Percentiles rank a stretch among this genome's conserved stretches.
Evolutionary conservation across 2,113 vertebrate genomes (phyloP).

Genomic region (Archocentrus centrarchus): DNA sequence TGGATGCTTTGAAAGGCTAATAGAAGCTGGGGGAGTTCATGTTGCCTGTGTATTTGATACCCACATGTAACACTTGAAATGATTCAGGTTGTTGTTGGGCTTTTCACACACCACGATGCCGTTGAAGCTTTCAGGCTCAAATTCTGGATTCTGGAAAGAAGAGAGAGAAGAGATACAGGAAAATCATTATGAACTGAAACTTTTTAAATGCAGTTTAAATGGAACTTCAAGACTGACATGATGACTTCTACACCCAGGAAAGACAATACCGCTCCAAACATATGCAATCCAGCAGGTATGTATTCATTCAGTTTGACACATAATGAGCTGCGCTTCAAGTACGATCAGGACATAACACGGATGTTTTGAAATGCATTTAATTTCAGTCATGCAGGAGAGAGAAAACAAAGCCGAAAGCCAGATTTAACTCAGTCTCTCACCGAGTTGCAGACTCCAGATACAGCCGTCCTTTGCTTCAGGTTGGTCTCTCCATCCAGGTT

Average conservation of each 20-base stretch:
- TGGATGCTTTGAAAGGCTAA: conserved; percentile 39
- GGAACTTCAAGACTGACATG: background rate
- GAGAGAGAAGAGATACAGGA: conserved; percentile 4
- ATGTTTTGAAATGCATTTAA: background rate
- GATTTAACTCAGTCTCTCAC: conserved; percentile 55
- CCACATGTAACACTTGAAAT: conserved; percentile 90
- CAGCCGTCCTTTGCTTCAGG: conserved; percentile 87
- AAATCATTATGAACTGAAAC: background rate
- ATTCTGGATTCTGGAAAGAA: conserved; percentile 60
- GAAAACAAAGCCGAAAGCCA: background rate
- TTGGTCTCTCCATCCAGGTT: conserved; percentile 96
- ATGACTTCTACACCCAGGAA: background rate
- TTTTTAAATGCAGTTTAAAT: conserved; percentile 11
- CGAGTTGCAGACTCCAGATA: conserved; percentile 61
- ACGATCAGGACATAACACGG: background rate
- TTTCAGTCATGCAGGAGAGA: background rate
- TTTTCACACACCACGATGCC: conserved; percentile 88
- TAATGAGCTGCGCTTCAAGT: background rate
- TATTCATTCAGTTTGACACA: background rate
- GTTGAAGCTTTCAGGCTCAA: conserved; percentile 84
- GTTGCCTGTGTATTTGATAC: conserved; percentile 64
- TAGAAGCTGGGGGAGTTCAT: conserved; percentile 35
- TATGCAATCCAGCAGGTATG: conserved; percentile 4
- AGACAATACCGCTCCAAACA: background rate
- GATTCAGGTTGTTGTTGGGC: conserved; percentile 90